Base-by-base conservation (phyloP, 2,113 vertebrate genomes). In the Hippoglossus stenolepis region DNA sequence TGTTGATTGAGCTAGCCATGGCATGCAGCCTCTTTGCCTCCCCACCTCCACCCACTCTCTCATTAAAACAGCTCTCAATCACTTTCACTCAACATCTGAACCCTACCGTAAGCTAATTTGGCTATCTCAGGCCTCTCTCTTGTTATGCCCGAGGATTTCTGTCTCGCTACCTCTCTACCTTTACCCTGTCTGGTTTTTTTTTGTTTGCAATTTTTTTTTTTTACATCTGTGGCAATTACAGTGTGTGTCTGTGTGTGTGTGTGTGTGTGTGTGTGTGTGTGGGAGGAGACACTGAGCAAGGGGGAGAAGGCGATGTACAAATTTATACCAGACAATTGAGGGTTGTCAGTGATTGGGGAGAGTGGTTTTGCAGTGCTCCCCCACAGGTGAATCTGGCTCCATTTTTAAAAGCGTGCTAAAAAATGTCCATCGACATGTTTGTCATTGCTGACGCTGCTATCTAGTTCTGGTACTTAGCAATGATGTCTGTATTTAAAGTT, bases 41-140 rank as follows among this genome's bases (percentile, higher is more conserved):
- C 75, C 56, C 73, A 75, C 71, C 79, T 81, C 77, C 73, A 47
- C 84, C 82, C 80, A 85, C 81, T 68, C 54, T 68, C 54, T 61
- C 65, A 87, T 87, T 90, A 85, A 85, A 86, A 79, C 70, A 60
- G 74, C 84, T 80, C 75, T 91, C 73, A 77, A 69, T 83, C 78
- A 83, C 67, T 84, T 84, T 82, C 61, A 43, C 77, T 72, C 72
- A 83, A 73, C 76, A 76, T 65, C 76, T 82, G 54, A 82, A 85
- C 82, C 88, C 53, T 51, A 82, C 51, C 79, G 80, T 51, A 73
- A 85, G 64, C 80, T 75, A 78, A 89, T 76, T 80, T 73, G 51
- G 65, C 71, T 38, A 73, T 65, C 75, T 65, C n/a, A 23, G 57
- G 23, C 38, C 65, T 76, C 64, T 79, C 74, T 69, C 70, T 73